Conservation (phyloP, 1,140 invertebrate species). For the Leptopilina boulardi region DNA sequence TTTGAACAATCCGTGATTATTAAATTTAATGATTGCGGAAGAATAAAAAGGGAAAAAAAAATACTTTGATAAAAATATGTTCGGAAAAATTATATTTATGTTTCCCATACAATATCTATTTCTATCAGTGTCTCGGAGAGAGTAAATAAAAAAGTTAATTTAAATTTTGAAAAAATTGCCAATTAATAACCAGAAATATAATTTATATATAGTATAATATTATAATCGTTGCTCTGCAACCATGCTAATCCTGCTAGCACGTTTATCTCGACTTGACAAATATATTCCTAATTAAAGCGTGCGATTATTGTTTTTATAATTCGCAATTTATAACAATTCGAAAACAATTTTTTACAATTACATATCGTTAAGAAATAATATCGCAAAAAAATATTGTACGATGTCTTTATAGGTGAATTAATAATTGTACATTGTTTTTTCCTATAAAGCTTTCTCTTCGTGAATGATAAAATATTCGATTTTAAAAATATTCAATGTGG, state of each 20-base stretch:
- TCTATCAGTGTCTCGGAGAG: not conserved
- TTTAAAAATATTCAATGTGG: constrained; percentile 16
- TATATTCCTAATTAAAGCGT: constrained; percentile 38
- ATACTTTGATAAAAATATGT: too few species aligned
- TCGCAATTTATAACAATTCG: not conserved
- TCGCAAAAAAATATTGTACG: constrained; percentile 2
- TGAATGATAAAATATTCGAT: constrained; percentile 14
- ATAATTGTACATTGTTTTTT: constrained; percentile 8
- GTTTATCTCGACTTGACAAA: not conserved
- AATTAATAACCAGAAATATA: not conserved
- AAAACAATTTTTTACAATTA: not conserved
- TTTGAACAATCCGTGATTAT: too few species aligned
- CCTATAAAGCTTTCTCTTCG: not conserved
- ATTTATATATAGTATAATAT: too few species aligned
- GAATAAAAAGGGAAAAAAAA: too few species aligned
- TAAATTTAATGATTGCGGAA: too few species aligned
- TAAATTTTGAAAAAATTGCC: not conserved
- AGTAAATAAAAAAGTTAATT: too few species aligned
- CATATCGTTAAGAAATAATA: not conserved
- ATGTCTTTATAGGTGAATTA: not conserved
- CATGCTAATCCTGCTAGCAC: constrained; percentile 67
- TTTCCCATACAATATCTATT: too few species aligned
- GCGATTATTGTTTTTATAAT: constrained; percentile 38
- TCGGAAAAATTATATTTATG: too few species aligned
- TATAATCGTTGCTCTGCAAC: constrained; percentile 53